Base-by-base conservation (phyloP, 2,888 invertebrate species). In the Smittia sp. region DNA sequence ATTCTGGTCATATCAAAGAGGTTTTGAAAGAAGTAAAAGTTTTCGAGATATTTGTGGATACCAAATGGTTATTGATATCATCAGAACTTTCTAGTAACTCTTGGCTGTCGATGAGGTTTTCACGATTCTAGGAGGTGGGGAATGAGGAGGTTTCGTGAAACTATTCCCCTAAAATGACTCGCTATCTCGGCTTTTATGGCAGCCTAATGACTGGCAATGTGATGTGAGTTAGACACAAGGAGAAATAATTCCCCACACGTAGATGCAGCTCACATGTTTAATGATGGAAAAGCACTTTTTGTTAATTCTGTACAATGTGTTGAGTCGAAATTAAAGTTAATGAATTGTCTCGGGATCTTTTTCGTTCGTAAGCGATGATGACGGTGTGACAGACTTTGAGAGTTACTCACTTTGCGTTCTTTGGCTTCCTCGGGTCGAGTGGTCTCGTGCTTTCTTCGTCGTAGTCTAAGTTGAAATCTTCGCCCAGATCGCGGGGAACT, bases 351-450 rank as follows among this genome's bases (percentile, higher is more conserved):
- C 0, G 52, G 25, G 1, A 6, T 52, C 27, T 41, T 54, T 54
- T 62, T 58, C 18, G 3, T 58, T 58, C 9, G 22, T 46, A 58
- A 22, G 22, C 22, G 58, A 58, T 7, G 22, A 46, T 3, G 15
- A 11, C 46, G 46, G n/a, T n/a, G 13, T 46, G 46, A 46, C 13
- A 6, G 32, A 32, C 9, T 32, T 46, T 39, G 39, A 39, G n/a
- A 46, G 6, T 46, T 78, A 89, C 93, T 92, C 83, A 94, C 94
- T 94, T 94, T 83, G 94, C 94, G 87, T 94, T 94, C 85, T 94
- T 94, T 77, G 94, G 93, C 83, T 84, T 79, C 77, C 79, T 79
- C n/a, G 80, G 80, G 76, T 83, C 81, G 62, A 63, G 74, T 62
- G 58, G 72, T 62, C 72, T 58, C 22, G 22, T 22, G 39, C 58